A percentile compares a stretch with the other conserved stretches of the same genome.
Conservation (phyloP, 2,797 vertebrate genomes). For the Pipistrellus pygmaeus region DNA sequence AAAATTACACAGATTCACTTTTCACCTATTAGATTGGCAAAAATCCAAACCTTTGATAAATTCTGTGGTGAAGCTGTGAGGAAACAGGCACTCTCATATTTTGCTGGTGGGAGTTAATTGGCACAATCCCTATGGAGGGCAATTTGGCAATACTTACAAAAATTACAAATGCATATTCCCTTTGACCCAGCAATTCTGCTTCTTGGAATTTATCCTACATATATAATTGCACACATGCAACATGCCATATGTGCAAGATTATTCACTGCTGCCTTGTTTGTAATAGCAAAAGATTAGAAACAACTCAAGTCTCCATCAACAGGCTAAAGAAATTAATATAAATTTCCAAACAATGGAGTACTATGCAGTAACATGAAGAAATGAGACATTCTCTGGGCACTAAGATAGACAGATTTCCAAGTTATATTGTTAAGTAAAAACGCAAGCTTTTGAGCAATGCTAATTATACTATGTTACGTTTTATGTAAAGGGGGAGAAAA, state of each 20-base stretch:
- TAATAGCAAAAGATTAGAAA: conserved; percentile 66
- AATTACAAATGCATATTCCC: conserved; percentile 54
- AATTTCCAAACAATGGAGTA: conserved; percentile 23
- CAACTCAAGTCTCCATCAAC: conserved; percentile 27
- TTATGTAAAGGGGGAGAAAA: neutral
- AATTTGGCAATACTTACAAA: conserved; percentile 67
- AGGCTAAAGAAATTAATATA: conserved; percentile 43
- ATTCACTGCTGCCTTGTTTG: conserved; percentile 48
- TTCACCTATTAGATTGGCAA: conserved; percentile 62
- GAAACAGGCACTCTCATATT: conserved; percentile 14
- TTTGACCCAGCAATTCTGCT: conserved; percentile 54
- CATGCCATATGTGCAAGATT: conserved; percentile 56
- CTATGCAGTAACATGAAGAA: conserved; percentile 28
- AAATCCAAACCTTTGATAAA: conserved; percentile 62
- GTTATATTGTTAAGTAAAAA: neutral
- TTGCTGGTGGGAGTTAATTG: conserved; percentile 34
- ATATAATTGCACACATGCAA: conserved; percentile 55
- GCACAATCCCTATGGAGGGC: conserved; percentile 2
- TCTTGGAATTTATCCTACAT: conserved; percentile 64
- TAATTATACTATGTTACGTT: neutral
- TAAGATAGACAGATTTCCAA: neutral
- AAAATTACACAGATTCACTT: conserved; percentile 68
- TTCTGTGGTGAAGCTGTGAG: conserved; percentile 2
- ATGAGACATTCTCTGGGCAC: conserved; percentile 2
- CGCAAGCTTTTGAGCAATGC: neutral